phyloP scores from a whole-genome alignment of 2,888 invertebrate species.

The Bellardia bayeri region DNA sequence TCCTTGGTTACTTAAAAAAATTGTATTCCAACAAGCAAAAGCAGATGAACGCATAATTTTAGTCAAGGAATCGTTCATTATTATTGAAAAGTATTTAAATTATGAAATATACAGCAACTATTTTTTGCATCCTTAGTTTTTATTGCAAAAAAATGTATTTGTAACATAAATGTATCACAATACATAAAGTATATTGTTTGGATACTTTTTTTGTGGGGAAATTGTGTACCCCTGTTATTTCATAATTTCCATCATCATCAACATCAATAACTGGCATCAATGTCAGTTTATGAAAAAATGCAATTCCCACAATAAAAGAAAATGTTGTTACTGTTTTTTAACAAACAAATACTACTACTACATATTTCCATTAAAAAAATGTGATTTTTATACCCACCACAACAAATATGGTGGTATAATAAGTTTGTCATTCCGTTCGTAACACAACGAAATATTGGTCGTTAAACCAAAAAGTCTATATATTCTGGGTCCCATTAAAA shows the following conservation, averaged over 20 bases:
- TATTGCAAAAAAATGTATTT: constrained; percentile 9
- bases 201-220: not conserved
- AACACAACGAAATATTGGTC: no score
- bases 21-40: constrained; percentile 8
- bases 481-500: no score
- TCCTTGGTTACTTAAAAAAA: constrained; percentile 60
- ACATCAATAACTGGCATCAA: not conserved
- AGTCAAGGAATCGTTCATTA: not conserved
- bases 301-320: constrained; percentile 3
- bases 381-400: not conserved
- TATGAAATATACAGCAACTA: not conserved
- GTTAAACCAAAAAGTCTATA: no score
- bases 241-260: constrained; percentile 25
- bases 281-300: constrained; percentile 8
- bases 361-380: not conserved
- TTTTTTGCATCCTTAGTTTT: not conserved
- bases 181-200: not conserved
- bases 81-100: not conserved
- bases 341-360: not conserved
- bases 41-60: constrained; percentile 3
- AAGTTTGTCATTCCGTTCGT: no score
- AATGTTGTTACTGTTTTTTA: not conserved
- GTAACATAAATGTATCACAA: not conserved
- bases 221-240: constrained; percentile 14
- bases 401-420: no score